Base-by-base conservation (phyloP, 2,113 vertebrate species). In the Cynopterus brachyotis region DNA sequence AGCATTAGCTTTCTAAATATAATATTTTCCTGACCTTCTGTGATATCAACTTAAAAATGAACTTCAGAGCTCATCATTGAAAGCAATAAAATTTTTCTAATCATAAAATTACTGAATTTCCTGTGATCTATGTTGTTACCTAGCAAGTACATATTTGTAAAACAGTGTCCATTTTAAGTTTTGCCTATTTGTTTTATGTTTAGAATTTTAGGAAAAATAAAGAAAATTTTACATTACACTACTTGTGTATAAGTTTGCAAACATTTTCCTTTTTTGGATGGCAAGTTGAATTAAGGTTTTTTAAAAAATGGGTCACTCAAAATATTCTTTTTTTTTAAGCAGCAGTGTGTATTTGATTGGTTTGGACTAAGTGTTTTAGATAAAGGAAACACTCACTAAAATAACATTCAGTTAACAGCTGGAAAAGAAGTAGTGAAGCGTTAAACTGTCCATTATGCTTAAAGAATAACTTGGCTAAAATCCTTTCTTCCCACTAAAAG, bases 301-400 rank as follows among this genome's bases (percentile, higher is more conserved):
- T 96, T 79, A 32, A 94, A 87, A 79, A 91, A 81, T 12, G 11
- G 60, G 73, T 91, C 93, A 92, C 28, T 92, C 78, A 55, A 66
- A 96, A 69, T 6, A 95, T 88, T n/a, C 8, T 35, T 8, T 84
- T 47, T 91, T 94, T 47, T 91, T 94, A 89, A 94, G 76, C 75
- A 86, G 37, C 79, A 87, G 57, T 42, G 76, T 94, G 53, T 80
- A 87, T 53, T 89, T 92, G 60, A 95, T 40, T 93, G 62, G 24
- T 67, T 94, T 91, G n/a, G 80, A 94, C 37, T 92, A 95, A 94
- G 55, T 67, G 30, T 85, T 94, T 96, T 72, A 85, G 95, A 96
- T 95, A 97, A 97, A 95, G 30, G 59, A 94, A 94, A 37, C 8
- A 67, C 67, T 73, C 73, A 94, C 81, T 96, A 93, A 97, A 97